Evolutionary conservation across 2,113 vertebrate species (phyloP).

Genomic region (Athene cunicularia): DNA sequence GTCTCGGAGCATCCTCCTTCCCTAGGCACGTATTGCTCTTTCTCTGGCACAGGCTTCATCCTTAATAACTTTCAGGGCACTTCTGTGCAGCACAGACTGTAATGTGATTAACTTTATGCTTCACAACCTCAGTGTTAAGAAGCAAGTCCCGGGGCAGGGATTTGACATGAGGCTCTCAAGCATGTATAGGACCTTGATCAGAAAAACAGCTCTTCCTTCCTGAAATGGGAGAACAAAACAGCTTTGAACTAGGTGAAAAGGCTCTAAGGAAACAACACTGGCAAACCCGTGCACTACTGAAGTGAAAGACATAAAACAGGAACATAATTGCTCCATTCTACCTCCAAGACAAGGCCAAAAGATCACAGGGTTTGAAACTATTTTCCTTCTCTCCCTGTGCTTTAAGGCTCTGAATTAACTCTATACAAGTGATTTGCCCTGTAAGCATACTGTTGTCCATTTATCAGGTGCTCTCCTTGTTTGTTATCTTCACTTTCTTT

Average conservation of each 20-base stretch:
- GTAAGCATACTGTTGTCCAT: background rate
- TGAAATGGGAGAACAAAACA: background rate
- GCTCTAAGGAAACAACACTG: background rate
- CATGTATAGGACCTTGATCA: background rate
- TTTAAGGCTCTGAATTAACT: background rate
- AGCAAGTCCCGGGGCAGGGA: background rate
- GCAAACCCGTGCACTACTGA: background rate
- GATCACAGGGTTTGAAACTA: background rate
- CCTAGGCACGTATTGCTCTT: background rate
- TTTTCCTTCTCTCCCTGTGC: background rate
- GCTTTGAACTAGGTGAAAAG: constrained; percentile 27
- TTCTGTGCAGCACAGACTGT: background rate
- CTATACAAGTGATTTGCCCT: background rate
- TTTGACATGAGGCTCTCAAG: background rate
- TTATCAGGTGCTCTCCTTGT: background rate
- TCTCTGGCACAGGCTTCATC: background rate
- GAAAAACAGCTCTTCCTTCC: constrained; percentile 20
- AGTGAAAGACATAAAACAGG: background rate
- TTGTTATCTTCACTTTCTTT: background rate
- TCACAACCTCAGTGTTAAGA: constrained; percentile 1
- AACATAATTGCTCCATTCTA: background rate
- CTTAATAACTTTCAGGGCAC: background rate
- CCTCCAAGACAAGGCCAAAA: background rate
- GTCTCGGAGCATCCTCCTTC: background rate
- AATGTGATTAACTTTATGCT: constrained; percentile 52